Base-by-base conservation (phyloP, 2,797 vertebrate species). In the Novumbra hubbsi region DNA sequence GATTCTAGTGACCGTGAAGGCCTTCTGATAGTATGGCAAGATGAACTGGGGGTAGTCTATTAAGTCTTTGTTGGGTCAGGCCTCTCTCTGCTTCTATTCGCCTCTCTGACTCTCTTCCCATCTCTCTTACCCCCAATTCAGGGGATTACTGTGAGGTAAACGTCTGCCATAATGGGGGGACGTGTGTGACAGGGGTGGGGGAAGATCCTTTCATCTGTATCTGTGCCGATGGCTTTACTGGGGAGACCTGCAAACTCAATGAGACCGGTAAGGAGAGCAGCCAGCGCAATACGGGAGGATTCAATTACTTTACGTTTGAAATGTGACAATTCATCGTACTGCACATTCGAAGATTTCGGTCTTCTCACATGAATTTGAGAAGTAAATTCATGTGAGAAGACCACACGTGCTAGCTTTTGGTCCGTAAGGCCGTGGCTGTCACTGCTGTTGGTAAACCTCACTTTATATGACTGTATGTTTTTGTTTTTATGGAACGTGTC, bases 81-180 rank as follows among this genome's bases (percentile, higher is more conserved):
- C 28, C 63, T 34, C 28, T 32, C 62, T 30, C 28, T 30, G 7
- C 6, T 24, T 14, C 6, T 62, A 12, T 24, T 28, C 9, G 0
- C 27, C 28, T 19, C 15, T 5, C 5, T 32, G 8, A 14, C n/a
- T 67, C 9, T 41, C 64, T 19, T 66, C 32, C 27, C 12, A 3
- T 24, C 28, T 7, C 62, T 17, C 4, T 16, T 27, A 11, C 60
- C 15, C 62, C 28, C 62, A 28, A 27, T 32, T 17, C 83, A 99
- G 98, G 94, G 78, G 95, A 98, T 78, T 93, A 93, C 88, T 98
- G 97, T 19, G 90, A 95, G 0, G 93, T 94, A 71, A 95, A 96
- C 81, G 52, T 83, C 30, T 99, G 98, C 89, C 91, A 93, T 73
- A 96, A 99, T 14, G 97, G 96, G 73, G 97, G 94, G 24, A 98